These are phyloP conservation scores for Drosophila pseudoananassae DNA, from an alignment of 1,140 invertebrate species.

Conservation along the genomic window DNA sequence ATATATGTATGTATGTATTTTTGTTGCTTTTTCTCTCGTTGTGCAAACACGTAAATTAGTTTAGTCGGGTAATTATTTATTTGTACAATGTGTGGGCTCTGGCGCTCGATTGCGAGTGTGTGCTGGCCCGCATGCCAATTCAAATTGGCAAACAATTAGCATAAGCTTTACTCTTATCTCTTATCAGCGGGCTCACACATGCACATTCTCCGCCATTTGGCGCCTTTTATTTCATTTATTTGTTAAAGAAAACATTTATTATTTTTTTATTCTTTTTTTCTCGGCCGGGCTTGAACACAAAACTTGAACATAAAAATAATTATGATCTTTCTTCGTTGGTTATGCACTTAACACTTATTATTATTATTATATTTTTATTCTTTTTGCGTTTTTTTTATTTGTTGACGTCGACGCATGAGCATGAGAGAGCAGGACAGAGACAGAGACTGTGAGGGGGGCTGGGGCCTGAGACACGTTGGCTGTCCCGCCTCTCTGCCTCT, in stretches of 20 bases:
- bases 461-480: constrained; percentile 39
- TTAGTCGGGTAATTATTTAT: constrained; percentile 26
- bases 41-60: constrained; percentile 46
- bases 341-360: background rate
- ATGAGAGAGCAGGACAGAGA: constrained; percentile 4
- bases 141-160: background rate
- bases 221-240: constrained; percentile 20
- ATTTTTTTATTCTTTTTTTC: background rate
- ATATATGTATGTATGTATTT: constrained; percentile 13
- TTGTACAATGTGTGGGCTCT: constrained; percentile 14
- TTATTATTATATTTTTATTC: constrained; percentile 5
- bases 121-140: background rate
- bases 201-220: constrained; percentile 20
- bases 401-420: background rate
- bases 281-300: background rate
- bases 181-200: constrained; percentile 25
- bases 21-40: constrained; percentile 22
- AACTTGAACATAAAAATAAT: constrained; percentile 3
- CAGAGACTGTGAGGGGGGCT: constrained; percentile 3
- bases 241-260: background rate
- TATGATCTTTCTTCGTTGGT: background rate
- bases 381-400: constrained; percentile 5
- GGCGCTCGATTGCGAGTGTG: constrained; percentile 6
- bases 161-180: background rate
- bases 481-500: constrained; percentile 26